Conservation (phyloP, 2,888 invertebrate species). For the Spisula solida region DNA sequence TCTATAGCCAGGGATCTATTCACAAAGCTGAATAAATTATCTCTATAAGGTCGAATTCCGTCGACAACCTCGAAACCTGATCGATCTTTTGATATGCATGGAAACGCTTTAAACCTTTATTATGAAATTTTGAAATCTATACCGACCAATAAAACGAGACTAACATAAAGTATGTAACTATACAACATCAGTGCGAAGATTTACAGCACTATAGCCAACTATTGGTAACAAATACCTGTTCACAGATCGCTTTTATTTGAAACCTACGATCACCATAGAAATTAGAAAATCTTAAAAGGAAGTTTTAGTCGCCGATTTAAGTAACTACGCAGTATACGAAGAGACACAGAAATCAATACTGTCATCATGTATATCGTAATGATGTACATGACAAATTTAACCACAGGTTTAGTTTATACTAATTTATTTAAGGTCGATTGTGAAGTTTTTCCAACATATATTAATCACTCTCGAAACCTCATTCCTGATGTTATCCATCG, state of each 20-base stretch:
- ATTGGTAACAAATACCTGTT: constrained; percentile 31
- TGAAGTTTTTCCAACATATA: too few relatives aligned
- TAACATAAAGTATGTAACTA: not conserved
- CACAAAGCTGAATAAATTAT: constrained; percentile 49
- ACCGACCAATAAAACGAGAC: constrained; percentile 31
- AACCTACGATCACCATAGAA: constrained; percentile 46
- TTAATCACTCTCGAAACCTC: too few relatives aligned
- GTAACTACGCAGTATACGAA: constrained; percentile 35
- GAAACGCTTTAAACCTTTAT: constrained; percentile 68
- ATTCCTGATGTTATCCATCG: too few relatives aligned
- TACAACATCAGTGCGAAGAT: not conserved
- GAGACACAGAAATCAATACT: constrained; percentile 34
- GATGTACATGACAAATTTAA: not conserved
- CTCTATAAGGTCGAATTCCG: constrained; percentile 69
- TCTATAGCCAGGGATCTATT: constrained; percentile 36
- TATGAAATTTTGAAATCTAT: constrained; percentile 68
- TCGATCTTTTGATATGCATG: constrained; percentile 73
- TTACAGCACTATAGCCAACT: constrained; percentile 7
- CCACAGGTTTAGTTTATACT: too few relatives aligned
- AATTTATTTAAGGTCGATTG: too few relatives aligned
- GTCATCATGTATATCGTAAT: not conserved
- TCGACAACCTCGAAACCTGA: constrained; percentile 69
- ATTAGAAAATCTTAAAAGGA: constrained; percentile 46
- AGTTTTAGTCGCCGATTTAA: constrained; percentile 42
- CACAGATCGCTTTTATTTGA: constrained; percentile 35